Base-by-base conservation (phyloP, 2,888 invertebrate genomes). In the Phytoseiulus persimilis region DNA sequence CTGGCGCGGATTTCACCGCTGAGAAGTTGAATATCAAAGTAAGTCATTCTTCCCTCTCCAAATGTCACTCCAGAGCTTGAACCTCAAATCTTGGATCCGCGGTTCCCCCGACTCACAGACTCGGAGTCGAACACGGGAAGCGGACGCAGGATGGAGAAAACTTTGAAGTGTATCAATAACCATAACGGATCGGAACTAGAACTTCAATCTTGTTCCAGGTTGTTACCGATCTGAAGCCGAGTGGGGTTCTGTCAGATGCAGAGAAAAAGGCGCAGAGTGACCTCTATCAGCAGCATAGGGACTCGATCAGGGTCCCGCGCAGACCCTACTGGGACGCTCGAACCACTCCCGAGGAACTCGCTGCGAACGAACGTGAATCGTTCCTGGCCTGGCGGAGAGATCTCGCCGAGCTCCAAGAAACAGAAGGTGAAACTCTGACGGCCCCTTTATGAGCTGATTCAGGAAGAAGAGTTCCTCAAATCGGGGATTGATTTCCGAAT, bases 321-420 rank as follows among this genome's bases (percentile, higher is more conserved):
- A 33, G 97, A 92, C 99, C 99, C 0, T 93, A 93, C 89, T 98
- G 98, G 97, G 94, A 94, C 90, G 93, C 94, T 32, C 94, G 94
- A 0, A 96, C 96, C 87, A 95, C 95, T 32, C 94, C 96, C 0
- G 95, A 96, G 90, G 96, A 97, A 92, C 94, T 99, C 90, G 94
- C 96, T 90, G 93, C 93, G 23, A 94, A 94, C 90, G 99, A 99
- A 92, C 95, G 95, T 91, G 95, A 96, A 90, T 94, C 95, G 2
- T 99, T 99, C 92, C 93, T 99, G 0, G 95, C 96, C 90, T 99
- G 99, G 99, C 94, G 98, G 91, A 94, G 97, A 89, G 94, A 95
- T 90, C 93, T 99, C 90, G 95, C 97, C 2, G 92, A 95, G 92
- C n/a, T 87, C 0, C 87, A 87, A 45, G 93, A 90, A 90, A 87